phyloP scores from a whole-genome alignment of 1,140 invertebrate genomes.

The Heterodera carotae region DNA sequence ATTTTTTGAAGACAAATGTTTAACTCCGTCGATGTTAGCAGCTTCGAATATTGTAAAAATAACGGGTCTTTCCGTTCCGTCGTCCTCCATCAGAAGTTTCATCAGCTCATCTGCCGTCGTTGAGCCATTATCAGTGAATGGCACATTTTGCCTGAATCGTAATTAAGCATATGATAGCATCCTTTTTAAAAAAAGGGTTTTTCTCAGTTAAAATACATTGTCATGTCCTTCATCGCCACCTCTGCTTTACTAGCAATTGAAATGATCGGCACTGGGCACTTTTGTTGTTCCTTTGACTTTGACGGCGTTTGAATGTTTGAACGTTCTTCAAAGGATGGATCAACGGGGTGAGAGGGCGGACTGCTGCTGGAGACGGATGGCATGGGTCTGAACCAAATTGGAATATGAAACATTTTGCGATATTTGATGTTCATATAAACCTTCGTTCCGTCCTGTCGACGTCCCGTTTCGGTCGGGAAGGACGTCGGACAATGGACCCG shows the following conservation, averaged over 20 bases:
- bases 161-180: neutral
- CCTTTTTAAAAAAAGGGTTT: conserved; percentile 6
- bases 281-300: neutral
- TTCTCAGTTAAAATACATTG: neutral
- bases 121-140: neutral
- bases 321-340: conserved; percentile 8
- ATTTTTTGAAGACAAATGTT: conserved; percentile 44
- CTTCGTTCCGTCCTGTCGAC: neutral
- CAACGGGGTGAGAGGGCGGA: conserved; percentile 19
- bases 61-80: conserved; percentile 35
- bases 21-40: conserved; percentile 50
- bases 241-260: conserved; percentile 14
- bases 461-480: neutral
- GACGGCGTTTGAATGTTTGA: neutral
- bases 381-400: neutral
- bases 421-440: neutral
- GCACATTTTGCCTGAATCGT: neutral
- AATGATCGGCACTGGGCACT: conserved; percentile 16
- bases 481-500: conserved; percentile 23
- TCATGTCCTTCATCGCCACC: neutral
- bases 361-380: neutral
- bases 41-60: conserved; percentile 52
- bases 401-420: neutral
- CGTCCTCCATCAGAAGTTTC: conserved; percentile 51
- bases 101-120: conserved; percentile 31